A percentile compares a stretch with the other conserved stretches of the same genome.
phyloP scores from a whole-genome alignment of 2,113 vertebrate species.

The Leucosticte australis region DNA sequence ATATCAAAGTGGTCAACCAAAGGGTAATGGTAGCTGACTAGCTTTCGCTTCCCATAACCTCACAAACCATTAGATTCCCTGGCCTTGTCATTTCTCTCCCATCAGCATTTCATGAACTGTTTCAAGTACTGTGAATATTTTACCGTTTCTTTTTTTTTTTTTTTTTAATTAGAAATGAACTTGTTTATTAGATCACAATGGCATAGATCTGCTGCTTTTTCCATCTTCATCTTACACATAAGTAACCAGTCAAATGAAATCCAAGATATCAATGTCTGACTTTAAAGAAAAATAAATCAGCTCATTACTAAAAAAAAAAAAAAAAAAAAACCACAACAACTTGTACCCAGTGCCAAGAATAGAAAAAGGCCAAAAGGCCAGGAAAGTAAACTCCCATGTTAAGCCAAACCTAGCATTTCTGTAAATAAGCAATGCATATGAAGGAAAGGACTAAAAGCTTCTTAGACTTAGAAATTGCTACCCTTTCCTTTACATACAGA shows the following conservation, averaged over 20 bases:
- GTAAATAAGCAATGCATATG: neutral
- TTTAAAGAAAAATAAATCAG: neutral
- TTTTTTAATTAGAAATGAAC: neutral
- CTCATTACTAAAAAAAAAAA: neutral
- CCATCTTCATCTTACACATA: neutral
- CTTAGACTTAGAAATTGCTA: neutral
- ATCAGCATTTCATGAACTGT: neutral
- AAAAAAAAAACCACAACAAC: too few relatives aligned
- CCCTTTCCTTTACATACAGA: neutral
- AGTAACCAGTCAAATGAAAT: neutral
- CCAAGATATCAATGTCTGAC: neutral
- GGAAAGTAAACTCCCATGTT: neutral
- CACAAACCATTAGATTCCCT: neutral
- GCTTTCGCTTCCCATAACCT: neutral
- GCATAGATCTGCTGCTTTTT: neutral
- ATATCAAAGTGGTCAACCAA: neutral
- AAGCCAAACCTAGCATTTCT: neutral
- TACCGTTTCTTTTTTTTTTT: neutral
- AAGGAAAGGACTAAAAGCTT: neutral
- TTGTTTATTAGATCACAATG: neutral
- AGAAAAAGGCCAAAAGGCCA: neutral
- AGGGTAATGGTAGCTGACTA: neutral
- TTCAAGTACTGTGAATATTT: neutral
- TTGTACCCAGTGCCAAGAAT: neutral
- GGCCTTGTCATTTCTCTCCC: neutral